phyloP scores from a whole-genome alignment of 2,113 vertebrate species.

The Nicator chloris region DNA sequence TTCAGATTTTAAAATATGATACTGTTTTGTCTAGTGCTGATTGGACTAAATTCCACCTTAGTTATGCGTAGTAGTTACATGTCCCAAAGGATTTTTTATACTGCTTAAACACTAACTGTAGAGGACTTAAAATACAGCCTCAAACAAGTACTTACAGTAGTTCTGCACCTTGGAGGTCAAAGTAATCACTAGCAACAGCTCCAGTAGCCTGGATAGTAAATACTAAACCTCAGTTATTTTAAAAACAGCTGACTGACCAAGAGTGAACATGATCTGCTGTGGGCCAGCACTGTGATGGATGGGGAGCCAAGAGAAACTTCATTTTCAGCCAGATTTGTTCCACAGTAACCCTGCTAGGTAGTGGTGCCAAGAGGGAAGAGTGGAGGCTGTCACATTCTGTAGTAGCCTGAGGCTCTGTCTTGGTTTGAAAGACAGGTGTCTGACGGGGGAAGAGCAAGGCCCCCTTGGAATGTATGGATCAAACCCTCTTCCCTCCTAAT shows the following conservation, averaged over 20 bases:
- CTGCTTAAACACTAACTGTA: not conserved
- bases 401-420: no score
- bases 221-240: not conserved
- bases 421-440: no score
- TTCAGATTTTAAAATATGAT: not conserved
- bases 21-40: not conserved
- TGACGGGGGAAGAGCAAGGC: no score
- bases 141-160: not conserved
- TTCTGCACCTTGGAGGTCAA: not conserved
- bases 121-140: not conserved
- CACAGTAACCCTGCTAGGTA: not conserved
- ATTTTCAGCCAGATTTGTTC: not conserved
- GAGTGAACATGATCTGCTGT: not conserved
- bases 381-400: no score
- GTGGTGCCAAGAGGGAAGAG: not conserved
- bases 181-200: not conserved
- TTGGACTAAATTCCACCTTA: not conserved
- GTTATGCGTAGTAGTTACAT: not conserved
- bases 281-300: not conserved
- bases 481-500: no score
- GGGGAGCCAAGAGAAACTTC: not conserved
- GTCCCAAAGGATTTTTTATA: not conserved
- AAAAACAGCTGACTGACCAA: not conserved
- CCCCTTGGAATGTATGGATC: no score
- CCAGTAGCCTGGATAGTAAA: not conserved